Conservation (phyloP, 2,113 vertebrate genomes). For the Pagrus major region DNA sequence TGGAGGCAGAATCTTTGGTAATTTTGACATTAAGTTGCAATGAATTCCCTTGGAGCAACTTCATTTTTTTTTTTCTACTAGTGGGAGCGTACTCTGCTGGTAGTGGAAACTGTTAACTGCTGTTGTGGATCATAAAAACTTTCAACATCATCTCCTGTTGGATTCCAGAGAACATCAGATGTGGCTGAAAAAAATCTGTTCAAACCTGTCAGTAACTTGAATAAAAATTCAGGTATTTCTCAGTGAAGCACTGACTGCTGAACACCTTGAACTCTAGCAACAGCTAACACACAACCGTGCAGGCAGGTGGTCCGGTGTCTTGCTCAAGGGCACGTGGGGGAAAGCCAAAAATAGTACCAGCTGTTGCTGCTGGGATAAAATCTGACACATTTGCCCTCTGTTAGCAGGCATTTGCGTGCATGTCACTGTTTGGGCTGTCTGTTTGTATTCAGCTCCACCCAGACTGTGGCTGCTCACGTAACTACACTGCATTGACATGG, state of each 20-base stretch:
- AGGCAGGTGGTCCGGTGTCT: conserved; percentile 34
- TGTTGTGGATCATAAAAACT: neutral
- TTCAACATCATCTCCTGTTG: neutral
- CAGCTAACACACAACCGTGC: conserved; percentile 5
- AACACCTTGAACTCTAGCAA: neutral
- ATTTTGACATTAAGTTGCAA: neutral
- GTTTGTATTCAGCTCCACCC: conserved; percentile 21
- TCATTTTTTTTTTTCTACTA: neutral
- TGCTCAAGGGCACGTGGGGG: conserved; percentile 55
- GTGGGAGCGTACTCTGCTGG: too few relatives aligned
- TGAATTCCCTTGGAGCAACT: neutral
- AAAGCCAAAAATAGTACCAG: conserved; percentile 45
- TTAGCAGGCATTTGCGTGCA: neutral
- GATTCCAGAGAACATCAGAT: neutral
- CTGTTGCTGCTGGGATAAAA: conserved; percentile 34
- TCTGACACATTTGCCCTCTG: conserved; percentile 37
- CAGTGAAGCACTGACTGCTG: neutral
- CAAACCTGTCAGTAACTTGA: neutral
- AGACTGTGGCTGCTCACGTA: conserved; percentile 8
- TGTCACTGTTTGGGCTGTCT: neutral
- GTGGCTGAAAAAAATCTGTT: neutral
- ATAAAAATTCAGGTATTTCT: neutral
- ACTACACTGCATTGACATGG: neutral
- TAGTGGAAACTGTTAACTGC: neutral
- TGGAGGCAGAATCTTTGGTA: neutral